Percentiles rank a stretch among this genome's conserved stretches.
These are phyloP conservation scores for Philereme transversata DNA, from an alignment of 2,888 invertebrate genomes.

Conservation along the genomic window DNA sequence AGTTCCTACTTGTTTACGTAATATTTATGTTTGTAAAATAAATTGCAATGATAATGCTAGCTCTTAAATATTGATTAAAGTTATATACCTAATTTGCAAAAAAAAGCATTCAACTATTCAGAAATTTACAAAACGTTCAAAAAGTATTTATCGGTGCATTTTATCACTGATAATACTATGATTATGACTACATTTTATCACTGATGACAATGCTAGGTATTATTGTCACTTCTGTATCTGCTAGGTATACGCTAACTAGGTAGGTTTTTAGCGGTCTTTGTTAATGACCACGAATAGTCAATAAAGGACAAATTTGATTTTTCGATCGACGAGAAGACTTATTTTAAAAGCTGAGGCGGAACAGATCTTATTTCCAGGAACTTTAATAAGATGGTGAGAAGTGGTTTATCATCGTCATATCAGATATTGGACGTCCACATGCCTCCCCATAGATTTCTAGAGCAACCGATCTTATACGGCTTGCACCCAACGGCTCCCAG, in stretches of 20 bases:
- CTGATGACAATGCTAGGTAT: conserved; percentile 23
- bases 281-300: conserved; percentile 61
- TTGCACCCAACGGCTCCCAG: too few relatives aligned
- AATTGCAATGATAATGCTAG: too few relatives aligned
- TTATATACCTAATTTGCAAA: background rate
- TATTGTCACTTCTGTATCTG: conserved; percentile 26
- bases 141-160: conserved; percentile 9
- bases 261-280: conserved; percentile 56
- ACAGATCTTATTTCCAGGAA: too few relatives aligned
- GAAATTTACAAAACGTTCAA: background rate
- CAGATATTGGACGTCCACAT: too few relatives aligned
- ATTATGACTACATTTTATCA: too few relatives aligned
- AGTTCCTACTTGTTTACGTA: too few relatives aligned
- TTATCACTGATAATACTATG: conserved; percentile 9
- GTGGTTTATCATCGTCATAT: too few relatives aligned
- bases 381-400: too few relatives aligned
- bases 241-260: conserved; percentile 44
- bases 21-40: too few relatives aligned
- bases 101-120: conserved; percentile 1
- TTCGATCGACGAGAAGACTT: conserved; percentile 26
- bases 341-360: conserved; percentile 31
- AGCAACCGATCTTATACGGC: too few relatives aligned
- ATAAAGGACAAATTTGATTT: conserved; percentile 54
- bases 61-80: too few relatives aligned
- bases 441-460: too few relatives aligned